A percentile compares a stretch with the other conserved stretches of the same genome.
phyloP scores from a whole-genome alignment of 2,888 invertebrate genomes.

The Cerastis leucographa region DNA sequence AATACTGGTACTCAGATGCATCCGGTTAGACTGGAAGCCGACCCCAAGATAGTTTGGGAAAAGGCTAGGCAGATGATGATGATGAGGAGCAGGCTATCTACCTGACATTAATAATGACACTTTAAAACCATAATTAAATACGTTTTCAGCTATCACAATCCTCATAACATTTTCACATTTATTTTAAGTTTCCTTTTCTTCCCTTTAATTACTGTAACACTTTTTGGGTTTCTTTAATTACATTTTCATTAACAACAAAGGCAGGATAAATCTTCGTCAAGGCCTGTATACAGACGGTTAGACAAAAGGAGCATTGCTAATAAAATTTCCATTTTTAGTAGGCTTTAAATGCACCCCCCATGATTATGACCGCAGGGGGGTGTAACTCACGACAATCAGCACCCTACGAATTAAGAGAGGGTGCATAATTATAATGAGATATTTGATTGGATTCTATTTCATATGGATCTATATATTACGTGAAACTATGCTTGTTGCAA shows the following conservation, averaged over 20 bases:
- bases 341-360: constrained; percentile 45
- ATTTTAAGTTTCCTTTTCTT: constrained; percentile 4
- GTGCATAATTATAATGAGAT: constrained; percentile 42
- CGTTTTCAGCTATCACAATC: neutral
- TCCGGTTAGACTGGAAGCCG: too few relatives aligned
- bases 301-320: constrained; percentile 34
- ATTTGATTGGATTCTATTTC: constrained; percentile 49
- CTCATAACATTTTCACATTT: neutral
- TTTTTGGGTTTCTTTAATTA: constrained; percentile 57
- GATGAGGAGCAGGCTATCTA: neutral
- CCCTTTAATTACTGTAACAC: constrained; percentile 37
- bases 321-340: constrained; percentile 64
- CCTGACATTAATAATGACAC: neutral
- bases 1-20: too few relatives aligned
- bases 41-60: too few relatives aligned
- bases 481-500: too few relatives aligned
- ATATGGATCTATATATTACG: neutral
- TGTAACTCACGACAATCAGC: constrained; percentile 44
- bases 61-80: too few relatives aligned
- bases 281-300: constrained; percentile 8
- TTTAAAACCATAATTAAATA: neutral
- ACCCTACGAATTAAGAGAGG: constrained; percentile 46
- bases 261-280: constrained; percentile 46
- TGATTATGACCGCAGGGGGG: constrained; percentile 53
- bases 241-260: constrained; percentile 48